Conservation (phyloP, 2,113 vertebrate species). For the Laticauda laticaudata region DNA sequence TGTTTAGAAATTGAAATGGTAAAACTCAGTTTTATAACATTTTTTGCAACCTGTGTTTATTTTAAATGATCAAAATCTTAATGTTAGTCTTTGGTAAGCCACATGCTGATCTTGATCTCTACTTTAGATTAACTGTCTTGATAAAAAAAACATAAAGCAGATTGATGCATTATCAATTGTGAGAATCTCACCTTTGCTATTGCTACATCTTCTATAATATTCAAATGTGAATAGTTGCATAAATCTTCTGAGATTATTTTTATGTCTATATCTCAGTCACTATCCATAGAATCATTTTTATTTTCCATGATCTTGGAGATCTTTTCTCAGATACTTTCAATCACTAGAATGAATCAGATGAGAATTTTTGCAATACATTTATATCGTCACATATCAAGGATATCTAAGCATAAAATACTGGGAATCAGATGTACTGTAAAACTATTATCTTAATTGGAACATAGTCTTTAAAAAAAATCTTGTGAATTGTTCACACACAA, state of each 20-base stretch:
- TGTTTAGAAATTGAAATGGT: background rate
- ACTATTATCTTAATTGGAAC: background rate
- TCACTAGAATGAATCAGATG: background rate
- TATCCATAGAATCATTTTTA: background rate
- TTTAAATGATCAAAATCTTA: background rate
- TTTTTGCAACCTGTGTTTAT: background rate
- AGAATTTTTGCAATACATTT: background rate
- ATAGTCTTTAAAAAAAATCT: background rate
- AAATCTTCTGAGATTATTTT: background rate
- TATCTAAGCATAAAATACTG: background rate
- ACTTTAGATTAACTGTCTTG: background rate
- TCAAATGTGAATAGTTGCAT: background rate
- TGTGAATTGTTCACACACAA: background rate
- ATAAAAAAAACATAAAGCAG: background rate
- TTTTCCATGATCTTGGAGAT: background rate
- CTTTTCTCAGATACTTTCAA: background rate
- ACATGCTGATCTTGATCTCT: background rate
- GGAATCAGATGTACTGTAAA: background rate
- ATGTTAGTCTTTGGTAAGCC: background rate
- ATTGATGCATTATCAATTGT: background rate
- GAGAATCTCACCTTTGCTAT: background rate
- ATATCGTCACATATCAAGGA: background rate
- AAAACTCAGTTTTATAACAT: background rate
- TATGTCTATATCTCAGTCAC: background rate
- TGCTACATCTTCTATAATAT: background rate